Conservation (phyloP, 2,888 invertebrate genomes). For the Didymodactylos carnosus region DNA sequence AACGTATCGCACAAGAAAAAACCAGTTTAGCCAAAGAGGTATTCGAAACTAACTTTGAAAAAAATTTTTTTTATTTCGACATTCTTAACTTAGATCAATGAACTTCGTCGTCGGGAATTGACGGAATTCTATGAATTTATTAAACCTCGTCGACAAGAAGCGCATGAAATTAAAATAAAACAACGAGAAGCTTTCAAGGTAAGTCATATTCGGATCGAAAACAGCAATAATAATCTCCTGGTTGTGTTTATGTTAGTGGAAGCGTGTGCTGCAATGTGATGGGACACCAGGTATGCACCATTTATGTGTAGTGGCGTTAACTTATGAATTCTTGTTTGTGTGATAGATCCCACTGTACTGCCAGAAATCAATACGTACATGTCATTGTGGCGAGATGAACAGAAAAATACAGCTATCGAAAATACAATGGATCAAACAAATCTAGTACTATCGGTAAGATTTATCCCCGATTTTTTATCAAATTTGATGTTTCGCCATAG, state of each 20-base stretch:
- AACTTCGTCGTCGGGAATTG: slow-evolving; percentile 24
- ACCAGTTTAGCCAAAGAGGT: slow-evolving; percentile 23
- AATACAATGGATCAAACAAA: slow-evolving; percentile 24
- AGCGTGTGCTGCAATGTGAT: slow-evolving; percentile 32
- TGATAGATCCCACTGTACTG: slow-evolving; percentile 24
- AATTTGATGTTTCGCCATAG: neutral
- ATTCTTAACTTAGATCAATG: slow-evolving; percentile 25
- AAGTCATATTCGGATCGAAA: neutral
- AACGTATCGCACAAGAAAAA: slow-evolving; percentile 21
- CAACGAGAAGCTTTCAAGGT: slow-evolving; percentile 25
- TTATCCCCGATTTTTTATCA: neutral
- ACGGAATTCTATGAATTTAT: slow-evolving; percentile 22
- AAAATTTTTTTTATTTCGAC: neutral
- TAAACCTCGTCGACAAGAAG: slow-evolving; percentile 18
- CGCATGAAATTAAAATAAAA: slow-evolving; percentile 19
- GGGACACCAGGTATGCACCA: slow-evolving; percentile 33
- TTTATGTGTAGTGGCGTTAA: too few relatives aligned
- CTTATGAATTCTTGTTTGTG: too few relatives aligned
- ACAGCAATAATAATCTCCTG: neutral
- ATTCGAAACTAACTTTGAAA: too few relatives aligned
- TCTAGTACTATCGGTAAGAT: slow-evolving; percentile 24
- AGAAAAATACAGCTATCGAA: slow-evolving; percentile 21
- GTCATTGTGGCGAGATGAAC: slow-evolving; percentile 27
- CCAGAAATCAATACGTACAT: slow-evolving; percentile 34
- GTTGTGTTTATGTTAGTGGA: slow-evolving; percentile 24